Base-by-base conservation (phyloP, 2,113 vertebrate genomes). In the Microcebus jonahi region DNA sequence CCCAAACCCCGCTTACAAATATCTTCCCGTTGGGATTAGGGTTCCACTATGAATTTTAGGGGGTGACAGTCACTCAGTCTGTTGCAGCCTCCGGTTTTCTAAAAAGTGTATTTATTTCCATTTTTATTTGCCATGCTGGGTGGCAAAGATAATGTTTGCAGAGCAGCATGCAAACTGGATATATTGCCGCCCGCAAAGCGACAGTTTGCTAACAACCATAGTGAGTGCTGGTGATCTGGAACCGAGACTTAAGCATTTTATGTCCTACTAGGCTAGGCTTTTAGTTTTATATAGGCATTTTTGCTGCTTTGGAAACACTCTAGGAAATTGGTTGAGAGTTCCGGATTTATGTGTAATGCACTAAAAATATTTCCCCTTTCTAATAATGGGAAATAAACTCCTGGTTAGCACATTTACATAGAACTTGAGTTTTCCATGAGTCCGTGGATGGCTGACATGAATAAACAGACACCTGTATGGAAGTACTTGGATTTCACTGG, bases 401-500 rank as follows among this genome's bases (percentile, higher is more conserved):
- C 50, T 34, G 39, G 23, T 63, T 25, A 31, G 0, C 53, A 50
- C 34, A 11, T 61, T 68, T 36, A 20, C 71, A 5, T 2, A 57
- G 57, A 45, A 14, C 57, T 31, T 88, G 53, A 21, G 42, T 8
- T 65, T 81, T 81, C 10, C 12, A 20, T 29, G n/a, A 61, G 27
- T 15, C 48, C 14, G 1, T 1, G 7, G 82, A 11, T 1, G 70
- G n/a, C 23, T 6, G 3, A 25, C 1, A 1, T 8, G 61, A 29
- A 59, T 2, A 29, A 15, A 45, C 5, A 21, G 42, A n/a, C 1
- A 34, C 75, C 18, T 7, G 2, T 2, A 6, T 18, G 3, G 25
- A 12, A 68, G 12, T 3, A 12, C 2, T 21, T 20, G 27, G 21
- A 29, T 48, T 65, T 31, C 42, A 11, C 36, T 3, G 3, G 36